Conservation (phyloP, 53 echinoderm and acorn worm genomes). For the Luidia sarsii region DNA sequence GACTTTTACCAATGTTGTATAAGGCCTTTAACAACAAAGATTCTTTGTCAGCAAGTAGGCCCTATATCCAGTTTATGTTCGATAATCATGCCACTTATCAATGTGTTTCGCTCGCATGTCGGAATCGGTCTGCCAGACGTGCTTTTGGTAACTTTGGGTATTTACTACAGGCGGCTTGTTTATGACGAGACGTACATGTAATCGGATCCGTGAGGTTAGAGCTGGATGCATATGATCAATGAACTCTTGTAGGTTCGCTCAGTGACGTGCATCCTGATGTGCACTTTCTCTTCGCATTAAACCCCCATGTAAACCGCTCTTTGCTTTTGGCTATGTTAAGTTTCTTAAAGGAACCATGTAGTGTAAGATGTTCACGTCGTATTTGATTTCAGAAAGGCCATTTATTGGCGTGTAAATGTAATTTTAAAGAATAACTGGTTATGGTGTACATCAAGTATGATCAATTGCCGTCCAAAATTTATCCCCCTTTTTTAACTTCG, state of each 20-base stretch:
- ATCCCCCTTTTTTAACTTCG: too few species aligned
- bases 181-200: not conserved
- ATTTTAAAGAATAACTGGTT: too few species aligned
- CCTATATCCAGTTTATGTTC: conserved; percentile 16
- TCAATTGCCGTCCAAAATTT: too few species aligned
- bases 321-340: not conserved
- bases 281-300: not conserved
- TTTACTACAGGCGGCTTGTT: not conserved
- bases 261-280: not conserved
- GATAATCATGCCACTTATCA: not conserved
- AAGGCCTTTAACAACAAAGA: too few species aligned
- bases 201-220: not conserved
- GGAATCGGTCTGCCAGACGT: not conserved
- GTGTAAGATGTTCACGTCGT: too few species aligned
- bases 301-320: not conserved
- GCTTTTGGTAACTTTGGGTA: conserved; percentile 1
- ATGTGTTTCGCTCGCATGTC: not conserved
- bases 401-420: too few species aligned
- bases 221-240: not conserved
- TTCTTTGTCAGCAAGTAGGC: conserved; percentile 26
- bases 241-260: not conserved
- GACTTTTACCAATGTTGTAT: too few species aligned
- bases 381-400: too few species aligned
- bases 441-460: too few species aligned
- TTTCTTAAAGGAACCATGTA: too few species aligned